Evolutionary conservation across 92 coral and sea anemone genomes (phyloP).

Genomic region (Epizoanthus ramosus): DNA sequence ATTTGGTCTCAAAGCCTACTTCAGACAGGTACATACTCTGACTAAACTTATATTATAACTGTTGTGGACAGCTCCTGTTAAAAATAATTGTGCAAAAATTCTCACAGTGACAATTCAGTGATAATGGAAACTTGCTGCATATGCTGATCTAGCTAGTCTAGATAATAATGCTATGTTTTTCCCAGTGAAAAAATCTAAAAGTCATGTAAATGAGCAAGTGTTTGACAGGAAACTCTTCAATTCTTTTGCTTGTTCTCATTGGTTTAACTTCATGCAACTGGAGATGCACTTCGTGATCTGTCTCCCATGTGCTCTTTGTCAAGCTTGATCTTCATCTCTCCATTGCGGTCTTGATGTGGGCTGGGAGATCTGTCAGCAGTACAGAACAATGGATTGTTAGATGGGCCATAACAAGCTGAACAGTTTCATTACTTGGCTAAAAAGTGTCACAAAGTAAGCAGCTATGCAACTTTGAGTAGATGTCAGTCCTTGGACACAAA

Average conservation of each 20-base stretch:
- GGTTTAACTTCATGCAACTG: not conserved
- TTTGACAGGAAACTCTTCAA: not conserved
- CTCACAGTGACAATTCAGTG: not conserved
- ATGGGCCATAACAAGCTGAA: not conserved
- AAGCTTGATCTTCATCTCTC: not conserved
- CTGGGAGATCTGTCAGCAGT: constrained; percentile 7
- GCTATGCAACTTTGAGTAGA: no score
- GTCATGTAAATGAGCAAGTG: not conserved
- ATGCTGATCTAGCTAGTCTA: not conserved
- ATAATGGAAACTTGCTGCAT: not conserved
- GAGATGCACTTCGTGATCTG: constrained; percentile 25
- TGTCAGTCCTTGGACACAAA: no score
- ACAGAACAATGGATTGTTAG: not conserved
- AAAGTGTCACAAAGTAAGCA: no score
- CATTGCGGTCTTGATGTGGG: constrained; percentile 13
- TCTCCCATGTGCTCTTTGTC: not conserved
- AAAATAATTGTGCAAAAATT: constrained; percentile 2
- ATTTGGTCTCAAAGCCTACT: no score
- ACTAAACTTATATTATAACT: no score
- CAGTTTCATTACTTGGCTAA: no score
- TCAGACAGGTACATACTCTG: no score
- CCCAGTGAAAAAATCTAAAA: not conserved
- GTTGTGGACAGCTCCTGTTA: not conserved
- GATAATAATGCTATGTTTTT: not conserved
- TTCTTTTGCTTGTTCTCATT: not conserved